Evolutionary conservation across 2,888 invertebrate species (phyloP), one percentile per base, ranked within the genome.

Genomic region (Baronia brevicornis): DNA sequence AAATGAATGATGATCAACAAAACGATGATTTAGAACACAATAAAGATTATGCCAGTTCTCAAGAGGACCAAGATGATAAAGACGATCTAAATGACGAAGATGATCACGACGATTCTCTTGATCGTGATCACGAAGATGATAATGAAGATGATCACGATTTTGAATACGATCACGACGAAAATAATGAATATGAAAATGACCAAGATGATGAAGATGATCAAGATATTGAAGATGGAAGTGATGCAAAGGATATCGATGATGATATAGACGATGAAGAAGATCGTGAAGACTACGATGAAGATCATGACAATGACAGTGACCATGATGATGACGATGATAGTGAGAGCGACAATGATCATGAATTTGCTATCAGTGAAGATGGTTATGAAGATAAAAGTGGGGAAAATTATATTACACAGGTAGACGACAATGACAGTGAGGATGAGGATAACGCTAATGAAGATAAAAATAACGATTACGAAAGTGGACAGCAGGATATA

Each of bases 201-300:
- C 39, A 51, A 25, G 48, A 58, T 24, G 43, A 54, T 13, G 41
- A 61, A 21, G 59, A 60, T 9, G 54, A 63, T 11, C 66, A 66
- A 31, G 38, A 41, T 31, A 42, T 42, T 28, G 37, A 37, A 9
- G 49, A 52, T 23, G 45, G 42, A n/a, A 41, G 51, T 13, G 38
- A 49, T 28, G 45, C 60, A 15, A 48, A 56, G 8, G 51, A 62
- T 11, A 51, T 53, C 5, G 46, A 53, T 9, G 39, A 51, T 4
- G 49, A 56, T 10, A 48, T 51, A 11, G 49, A 55, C 10, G 51
- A 54, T 7, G 48, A 48, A 8, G 44, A 55, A 5, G 26, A 45
- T 10, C 50, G 63, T 23, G 51, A 54, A 21, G 52, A 55, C 24
- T 51, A 57, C 15, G 50, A 52, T 19, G 54, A 56, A 10, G 48